Conservation (phyloP, 35 echinoderm and acorn worm species). For the Stichopus chloronotus region DNA sequence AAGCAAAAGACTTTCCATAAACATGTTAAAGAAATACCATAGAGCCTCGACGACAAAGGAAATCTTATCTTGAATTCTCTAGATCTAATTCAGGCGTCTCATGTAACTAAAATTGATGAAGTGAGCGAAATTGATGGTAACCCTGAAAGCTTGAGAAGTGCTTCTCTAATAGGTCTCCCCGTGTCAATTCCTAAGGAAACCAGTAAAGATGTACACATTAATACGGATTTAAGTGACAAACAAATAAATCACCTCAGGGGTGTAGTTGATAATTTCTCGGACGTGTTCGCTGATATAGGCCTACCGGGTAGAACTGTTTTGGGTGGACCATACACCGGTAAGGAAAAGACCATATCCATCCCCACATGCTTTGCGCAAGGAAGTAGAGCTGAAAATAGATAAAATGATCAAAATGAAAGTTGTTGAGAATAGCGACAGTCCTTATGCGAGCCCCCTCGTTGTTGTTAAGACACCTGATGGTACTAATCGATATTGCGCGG, state of each 20-base stretch:
- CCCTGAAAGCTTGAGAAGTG: background rate
- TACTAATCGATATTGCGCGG: conserved; percentile 45
- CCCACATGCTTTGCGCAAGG: conserved; percentile 67
- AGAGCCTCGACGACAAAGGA: background rate
- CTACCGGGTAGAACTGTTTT: conserved; percentile 56
- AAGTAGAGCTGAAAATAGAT: conserved; percentile 51
- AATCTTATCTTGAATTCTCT: background rate
- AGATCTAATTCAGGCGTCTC: background rate
- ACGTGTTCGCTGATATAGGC: conserved; percentile 59
- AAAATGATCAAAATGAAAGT: conserved; percentile 61
- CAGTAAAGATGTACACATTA: conserved; percentile 52
- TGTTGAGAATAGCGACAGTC: background rate
- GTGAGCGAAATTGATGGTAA: background rate
- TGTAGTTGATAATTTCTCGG: conserved; percentile 45
- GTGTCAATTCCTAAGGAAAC: background rate
- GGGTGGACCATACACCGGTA: conserved; percentile 49
- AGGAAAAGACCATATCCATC: conserved; percentile 66
- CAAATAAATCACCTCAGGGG: conserved; percentile 22
- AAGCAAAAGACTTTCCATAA: conserved; percentile 49
- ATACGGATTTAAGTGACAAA: background rate
- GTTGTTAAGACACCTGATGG: conserved; percentile 67
- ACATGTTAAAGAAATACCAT: conserved; percentile 42
- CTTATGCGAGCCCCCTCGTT: conserved; percentile 71
- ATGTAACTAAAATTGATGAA: background rate
- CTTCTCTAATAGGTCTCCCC: background rate